Base-by-base conservation (phyloP, 2,113 vertebrate species). In the Grammomys dolichurus region DNA sequence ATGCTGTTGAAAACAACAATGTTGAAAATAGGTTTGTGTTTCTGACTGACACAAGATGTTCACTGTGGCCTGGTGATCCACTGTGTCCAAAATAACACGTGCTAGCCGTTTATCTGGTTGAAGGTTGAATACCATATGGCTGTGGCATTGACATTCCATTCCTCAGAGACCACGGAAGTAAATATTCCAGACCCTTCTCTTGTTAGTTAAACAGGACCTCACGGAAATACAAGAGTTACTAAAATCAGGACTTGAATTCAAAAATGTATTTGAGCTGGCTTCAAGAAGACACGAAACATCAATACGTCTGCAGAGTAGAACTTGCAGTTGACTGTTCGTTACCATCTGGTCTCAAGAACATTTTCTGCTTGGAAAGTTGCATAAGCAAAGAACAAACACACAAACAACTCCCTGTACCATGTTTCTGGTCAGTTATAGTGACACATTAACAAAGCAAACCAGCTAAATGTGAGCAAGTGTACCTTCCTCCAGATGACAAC, bases 331-430 rank as follows among this genome's bases (percentile, higher is more conserved):
- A 98, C 97, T 98, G 96, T 98, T 98, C 97, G 97, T 97, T 98
- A 98, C 98, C 98, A 99, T 98, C 98, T 99, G 98, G 97, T 98
- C 96, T 98, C 96, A 98, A 98, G 98, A 99, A 98, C 97, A 98
- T 97, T 98, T 98, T 99, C 98, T 98, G 98, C 98, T 98, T 97
- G 97, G 89, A 97, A 98, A 98, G 97, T 97, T 98, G 97, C 97
- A 98, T 98, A 98, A 98, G 96, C 97, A 97, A 98, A 94, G 97
- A 97, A 98, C 98, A 98, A 97, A 97, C 95, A 97, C 95, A 98
- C 91, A 97, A 97, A 98, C 98, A 98, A 98, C 98, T 98, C 98
- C 98, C 98, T 97, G 97, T 95, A 96, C 95, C 92, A 86, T 97
- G 98, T 98, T 99, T 99, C 98, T 0, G 98, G 98, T 97, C 98